Conservation (phyloP, 2,113 vertebrate species). For the Hyperopisus bebe region DNA sequence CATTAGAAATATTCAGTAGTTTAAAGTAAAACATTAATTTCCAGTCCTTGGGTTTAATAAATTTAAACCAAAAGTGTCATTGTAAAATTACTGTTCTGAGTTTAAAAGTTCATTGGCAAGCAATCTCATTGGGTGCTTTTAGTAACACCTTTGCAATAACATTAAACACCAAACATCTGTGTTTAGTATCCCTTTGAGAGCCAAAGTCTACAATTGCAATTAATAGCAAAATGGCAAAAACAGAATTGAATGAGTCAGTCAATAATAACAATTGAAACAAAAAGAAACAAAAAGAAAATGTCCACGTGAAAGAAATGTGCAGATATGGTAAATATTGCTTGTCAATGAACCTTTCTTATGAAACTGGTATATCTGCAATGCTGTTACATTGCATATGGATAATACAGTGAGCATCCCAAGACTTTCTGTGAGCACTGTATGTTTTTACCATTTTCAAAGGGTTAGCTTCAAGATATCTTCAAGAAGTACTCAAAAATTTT, state of each 20-base stretch:
- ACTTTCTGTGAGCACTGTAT: neutral
- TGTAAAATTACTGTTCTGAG: neutral
- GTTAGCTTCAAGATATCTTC: neutral
- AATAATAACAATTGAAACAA: neutral
- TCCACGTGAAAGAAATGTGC: neutral
- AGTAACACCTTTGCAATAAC: neutral
- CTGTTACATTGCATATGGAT: too few species aligned
- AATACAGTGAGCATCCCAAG: neutral
- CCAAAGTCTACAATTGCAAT: neutral
- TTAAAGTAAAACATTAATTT: neutral
- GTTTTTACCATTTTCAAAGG: neutral
- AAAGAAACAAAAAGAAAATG: neutral
- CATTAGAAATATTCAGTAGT: neutral
- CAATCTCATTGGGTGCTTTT: neutral
- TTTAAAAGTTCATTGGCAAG: neutral
- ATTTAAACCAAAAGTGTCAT: neutral
- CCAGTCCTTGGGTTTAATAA: neutral
- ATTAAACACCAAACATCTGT: neutral
- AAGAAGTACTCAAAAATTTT: neutral
- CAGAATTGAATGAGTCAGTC: neutral
- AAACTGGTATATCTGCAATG: neutral
- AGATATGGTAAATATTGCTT: neutral
- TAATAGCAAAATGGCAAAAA: neutral
- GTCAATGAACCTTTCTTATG: neutral
- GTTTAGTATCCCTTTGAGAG: neutral